These are phyloP conservation scores for Muricea muricata DNA, from an alignment of 92 coral and sea anemone species.

Conservation along the genomic window DNA sequence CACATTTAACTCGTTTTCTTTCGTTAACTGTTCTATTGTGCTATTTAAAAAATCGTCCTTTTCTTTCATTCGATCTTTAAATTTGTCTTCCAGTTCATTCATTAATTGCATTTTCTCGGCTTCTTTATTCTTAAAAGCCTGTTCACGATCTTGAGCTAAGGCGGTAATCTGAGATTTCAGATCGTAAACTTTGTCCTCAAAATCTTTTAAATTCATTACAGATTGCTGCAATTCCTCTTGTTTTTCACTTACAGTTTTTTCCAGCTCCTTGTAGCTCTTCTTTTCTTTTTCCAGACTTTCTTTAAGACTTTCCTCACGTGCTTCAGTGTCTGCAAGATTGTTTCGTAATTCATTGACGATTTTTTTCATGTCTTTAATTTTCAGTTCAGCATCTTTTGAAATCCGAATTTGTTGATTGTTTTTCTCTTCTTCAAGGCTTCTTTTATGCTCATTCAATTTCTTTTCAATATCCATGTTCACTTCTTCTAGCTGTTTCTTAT, in stretches of 20 bases:
- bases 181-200: slow-evolving; percentile 2
- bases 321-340: slow-evolving; percentile 66
- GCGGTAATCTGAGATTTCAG: slow-evolving; percentile 37
- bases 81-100: slow-evolving; percentile 69
- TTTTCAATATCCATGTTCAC: slow-evolving; percentile 66
- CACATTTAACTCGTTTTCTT: slow-evolving; percentile 82
- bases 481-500: slow-evolving; percentile 57
- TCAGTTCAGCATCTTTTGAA: slow-evolving; percentile 45
- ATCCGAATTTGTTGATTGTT: slow-evolving; percentile 53
- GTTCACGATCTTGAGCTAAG: slow-evolving; percentile 64
- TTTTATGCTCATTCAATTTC: slow-evolving; percentile 68
- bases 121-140: slow-evolving; percentile 65
- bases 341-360: slow-evolving; percentile 47
- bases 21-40: slow-evolving; percentile 76
- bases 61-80: slow-evolving; percentile 70
- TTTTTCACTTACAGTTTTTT: slow-evolving; percentile 38
- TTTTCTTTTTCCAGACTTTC: slow-evolving; percentile 34
- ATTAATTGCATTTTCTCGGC: slow-evolving; percentile 52
- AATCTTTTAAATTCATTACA: background rate
- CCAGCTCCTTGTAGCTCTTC: slow-evolving; percentile 46
- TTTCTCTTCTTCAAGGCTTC: slow-evolving; percentile 78
- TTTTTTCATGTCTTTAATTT: slow-evolving; percentile 49
- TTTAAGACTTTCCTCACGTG: slow-evolving; percentile 55
- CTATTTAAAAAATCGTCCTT: slow-evolving; percentile 74
- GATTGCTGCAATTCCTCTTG: slow-evolving; percentile 45